Percentiles rank a stretch among this genome's conserved stretches.
phyloP scores from a whole-genome alignment of 2,797 vertebrate genomes.

The Syngnathus acus region DNA sequence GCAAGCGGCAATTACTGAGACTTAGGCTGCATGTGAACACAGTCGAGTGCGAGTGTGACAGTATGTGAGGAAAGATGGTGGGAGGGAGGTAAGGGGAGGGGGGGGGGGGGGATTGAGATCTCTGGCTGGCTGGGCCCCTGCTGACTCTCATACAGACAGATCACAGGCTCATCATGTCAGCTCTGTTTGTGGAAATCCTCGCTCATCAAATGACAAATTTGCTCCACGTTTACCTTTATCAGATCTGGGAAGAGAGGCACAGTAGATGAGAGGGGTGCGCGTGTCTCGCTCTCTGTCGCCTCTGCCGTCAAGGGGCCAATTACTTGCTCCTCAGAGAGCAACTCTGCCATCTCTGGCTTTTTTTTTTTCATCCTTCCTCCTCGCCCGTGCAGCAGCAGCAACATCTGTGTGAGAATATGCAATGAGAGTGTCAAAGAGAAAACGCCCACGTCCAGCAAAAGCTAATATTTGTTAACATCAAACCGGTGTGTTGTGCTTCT shows the following conservation, averaged over 20 bases:
- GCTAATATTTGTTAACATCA: constrained; percentile 77
- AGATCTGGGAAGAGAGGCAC: constrained; percentile 71
- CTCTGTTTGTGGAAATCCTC: constrained; percentile 77
- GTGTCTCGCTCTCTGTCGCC: constrained; percentile 54
- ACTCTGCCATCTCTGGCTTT: constrained; percentile 58
- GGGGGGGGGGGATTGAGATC: constrained; percentile 66
- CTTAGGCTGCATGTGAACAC: constrained; percentile 54
- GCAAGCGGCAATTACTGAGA: constrained; percentile 69
- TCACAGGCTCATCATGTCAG: constrained; percentile 79
- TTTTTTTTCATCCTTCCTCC: constrained; percentile 60
- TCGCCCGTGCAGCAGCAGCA: constrained; percentile 46
- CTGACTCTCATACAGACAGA: constrained; percentile 74
- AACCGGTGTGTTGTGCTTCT: constrained; percentile 58
- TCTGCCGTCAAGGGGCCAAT: constrained; percentile 77
- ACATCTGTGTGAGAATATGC: constrained; percentile 80
- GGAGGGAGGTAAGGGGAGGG: constrained; percentile 14
- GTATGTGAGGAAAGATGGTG: constrained; percentile 15
- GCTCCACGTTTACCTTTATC: constrained; percentile 82
- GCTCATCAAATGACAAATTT: constrained; percentile 79
- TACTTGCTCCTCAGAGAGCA: constrained; percentile 76
- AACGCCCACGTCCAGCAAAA: constrained; percentile 51
- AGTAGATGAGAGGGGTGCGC: constrained; percentile 43
- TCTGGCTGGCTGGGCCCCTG: constrained; percentile 64
- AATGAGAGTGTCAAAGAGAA: constrained; percentile 66
- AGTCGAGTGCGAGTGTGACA: constrained; percentile 50